Percentiles rank a stretch among this genome's conserved stretches.
Evolutionary conservation across 2,888 invertebrate genomes (phyloP).

Genomic region (Geotrupes spiniger): DNA sequence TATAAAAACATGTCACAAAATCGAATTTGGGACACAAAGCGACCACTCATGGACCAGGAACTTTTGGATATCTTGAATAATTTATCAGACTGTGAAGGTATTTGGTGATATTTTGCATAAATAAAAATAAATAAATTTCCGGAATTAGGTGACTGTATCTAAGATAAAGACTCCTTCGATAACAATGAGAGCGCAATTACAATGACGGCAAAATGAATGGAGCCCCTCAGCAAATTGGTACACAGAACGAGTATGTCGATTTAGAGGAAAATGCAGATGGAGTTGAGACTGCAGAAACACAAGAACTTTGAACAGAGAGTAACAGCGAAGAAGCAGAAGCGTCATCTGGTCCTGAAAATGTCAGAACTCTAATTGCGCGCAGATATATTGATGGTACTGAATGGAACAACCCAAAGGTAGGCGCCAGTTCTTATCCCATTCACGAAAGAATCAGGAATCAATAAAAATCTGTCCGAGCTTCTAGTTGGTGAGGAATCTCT

Average conservation of each 20-base stretch:
- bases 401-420: neutral
- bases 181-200: constrained; percentile 3
- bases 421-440: constrained; percentile 3
- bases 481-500: constrained; percentile 5
- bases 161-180: constrained; percentile 6
- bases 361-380: constrained; percentile 3
- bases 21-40: constrained; percentile 1
- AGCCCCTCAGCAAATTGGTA: constrained; percentile 1
- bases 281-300: neutral
- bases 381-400: constrained; percentile 2
- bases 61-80: constrained; percentile 6
- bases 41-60: constrained; percentile 3
- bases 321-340: constrained; percentile 2
- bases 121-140: constrained; percentile 5
- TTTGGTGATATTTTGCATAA: constrained; percentile 3
- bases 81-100: constrained; percentile 8
- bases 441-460: neutral
- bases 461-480: constrained; percentile 7
- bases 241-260: too few relatives aligned
- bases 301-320: neutral
- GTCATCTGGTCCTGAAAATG: neutral
- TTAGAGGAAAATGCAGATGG: too few relatives aligned
- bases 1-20: neutral
- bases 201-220: constrained; percentile 4
- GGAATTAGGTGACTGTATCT: constrained; percentile 1